Evolutionary conservation across 2,888 invertebrate genomes (phyloP), one percentile per base, ranked within the genome.

Genomic region (Toxonevra muliebris): DNA sequence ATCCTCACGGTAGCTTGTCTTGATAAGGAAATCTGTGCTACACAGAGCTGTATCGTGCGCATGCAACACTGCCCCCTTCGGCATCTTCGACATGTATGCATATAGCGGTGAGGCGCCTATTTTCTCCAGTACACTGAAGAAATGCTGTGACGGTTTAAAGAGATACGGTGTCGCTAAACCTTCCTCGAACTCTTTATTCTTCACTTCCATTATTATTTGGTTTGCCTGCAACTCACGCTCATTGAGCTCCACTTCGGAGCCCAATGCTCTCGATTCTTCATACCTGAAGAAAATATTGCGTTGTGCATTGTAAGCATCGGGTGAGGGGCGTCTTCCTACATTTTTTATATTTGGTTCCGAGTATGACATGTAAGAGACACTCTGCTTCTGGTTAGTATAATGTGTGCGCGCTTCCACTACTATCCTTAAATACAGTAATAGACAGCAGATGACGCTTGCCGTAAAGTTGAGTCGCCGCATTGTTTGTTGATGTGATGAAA

Each of bases 31-130:
- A 70, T 91, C 89, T 0, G 88, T 86, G 8, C 89, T 89, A 19
- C 88, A 86, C 0, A 91, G 83, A 0, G 90, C 90, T 68, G 89
- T 88, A 72, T 92, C 89, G 77, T 93, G 93, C 0, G 89, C 86
- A 79, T 93, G 93, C 13, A 93, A 81, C 0, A 89, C 89, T 0
- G 88, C 91, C 4, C 92, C 94, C 84, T 94, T 94, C 0, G 94
- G 94, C 87, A 94, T 88, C 45, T 83, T 83, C 70, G 87, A 86
- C 12, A 94, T 88, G 9, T 93, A 86, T 73, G 88, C 82, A 77
- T 90, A 93, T 0, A 93, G 89, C 69, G 88, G 86, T 0, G 92
- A 92, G 0, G 86, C 74, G 8, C 87, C 85, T 54, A 93, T 90
- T 15, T 85, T 80, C 1, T 87, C 77, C 76, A 88, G 88, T 2